Conservation (phyloP, 1,140 invertebrate genomes). For the Nixonia krombeini region DNA sequence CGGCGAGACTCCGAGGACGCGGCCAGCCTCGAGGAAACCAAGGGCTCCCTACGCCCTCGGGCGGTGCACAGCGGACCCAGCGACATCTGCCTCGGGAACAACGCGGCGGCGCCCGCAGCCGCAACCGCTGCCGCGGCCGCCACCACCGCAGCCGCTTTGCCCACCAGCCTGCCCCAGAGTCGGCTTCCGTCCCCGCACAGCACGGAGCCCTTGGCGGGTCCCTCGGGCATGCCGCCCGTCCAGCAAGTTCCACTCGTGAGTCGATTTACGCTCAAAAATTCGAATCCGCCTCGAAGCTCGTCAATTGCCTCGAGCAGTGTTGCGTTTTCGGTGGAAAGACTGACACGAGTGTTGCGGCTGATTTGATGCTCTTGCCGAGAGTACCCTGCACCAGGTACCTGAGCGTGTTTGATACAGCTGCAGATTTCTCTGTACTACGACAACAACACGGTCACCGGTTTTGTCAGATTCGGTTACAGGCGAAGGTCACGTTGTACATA, state of each 20-base stretch:
- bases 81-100: slow-evolving; percentile 74
- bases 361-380: too few relatives aligned
- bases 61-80: slow-evolving; percentile 73
- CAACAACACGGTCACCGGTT: too few relatives aligned
- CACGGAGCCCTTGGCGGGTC: slow-evolving; percentile 80
- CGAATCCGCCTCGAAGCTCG: too few relatives aligned
- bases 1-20: slow-evolving; percentile 66
- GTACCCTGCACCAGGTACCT: too few relatives aligned
- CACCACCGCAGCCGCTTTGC: slow-evolving; percentile 46
- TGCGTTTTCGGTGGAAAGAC: too few relatives aligned
- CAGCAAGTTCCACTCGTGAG: slow-evolving; percentile 89
- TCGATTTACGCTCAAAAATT: too few relatives aligned
- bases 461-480: too few relatives aligned
- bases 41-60: slow-evolving; percentile 69
- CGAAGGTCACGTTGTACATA: too few relatives aligned
- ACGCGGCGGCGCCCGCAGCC: slow-evolving; percentile 51
- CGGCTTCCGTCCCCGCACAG: slow-evolving; percentile 77
- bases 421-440: too few relatives aligned
- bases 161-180: slow-evolving; percentile 63
- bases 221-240: slow-evolving; percentile 84
- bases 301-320: too few relatives aligned
- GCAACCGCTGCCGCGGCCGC: slow-evolving; percentile 15
- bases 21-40: slow-evolving; percentile 65
- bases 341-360: too few relatives aligned
- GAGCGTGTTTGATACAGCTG: too few relatives aligned